These are phyloP conservation scores for Drosophila mimetica DNA, from an alignment of 2,888 invertebrate species.

Conservation along the genomic window DNA sequence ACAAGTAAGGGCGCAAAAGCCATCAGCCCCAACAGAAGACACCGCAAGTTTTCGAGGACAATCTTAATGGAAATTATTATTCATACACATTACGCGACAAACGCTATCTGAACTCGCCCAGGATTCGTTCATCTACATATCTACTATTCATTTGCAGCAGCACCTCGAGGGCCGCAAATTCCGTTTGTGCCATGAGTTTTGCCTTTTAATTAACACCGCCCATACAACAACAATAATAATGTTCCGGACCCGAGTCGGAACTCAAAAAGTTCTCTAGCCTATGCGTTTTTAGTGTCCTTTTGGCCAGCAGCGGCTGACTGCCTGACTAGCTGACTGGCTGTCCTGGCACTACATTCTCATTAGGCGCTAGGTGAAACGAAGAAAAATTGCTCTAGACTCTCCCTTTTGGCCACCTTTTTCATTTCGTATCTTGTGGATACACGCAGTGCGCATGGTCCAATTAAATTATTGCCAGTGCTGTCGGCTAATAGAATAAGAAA, in stretches of 20 bases:
- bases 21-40: constrained; percentile 1
- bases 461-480: constrained; percentile 70
- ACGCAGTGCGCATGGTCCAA: constrained; percentile 75
- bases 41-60: constrained; percentile 32
- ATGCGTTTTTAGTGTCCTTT: constrained; percentile 50
- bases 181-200: constrained; percentile 41
- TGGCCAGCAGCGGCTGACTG: neutral
- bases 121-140: constrained; percentile 34
- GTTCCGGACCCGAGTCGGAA: constrained; percentile 13
- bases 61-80: constrained; percentile 69
- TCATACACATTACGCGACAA: constrained; percentile 52
- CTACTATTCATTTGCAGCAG: constrained; percentile 35
- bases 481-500: constrained; percentile 66
- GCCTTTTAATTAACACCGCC: constrained; percentile 49
- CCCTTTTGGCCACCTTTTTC: constrained; percentile 28
- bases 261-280: constrained; percentile 54
- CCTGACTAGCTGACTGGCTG: constrained; percentile 18
- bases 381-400: constrained; percentile 65
- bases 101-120: constrained; percentile 41
- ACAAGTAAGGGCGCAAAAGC: neutral
- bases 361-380: constrained; percentile 58
- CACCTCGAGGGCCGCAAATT: constrained; percentile 29
- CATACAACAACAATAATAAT: constrained; percentile 20
- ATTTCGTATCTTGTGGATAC: constrained; percentile 51
- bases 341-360: constrained; percentile 68